Evolutionary conservation across 37 sponge, comb jelly and placozoan genomes (phyloP), one percentile per base, ranked within the genome.

Genomic region (Theonella swinhoei): DNA sequence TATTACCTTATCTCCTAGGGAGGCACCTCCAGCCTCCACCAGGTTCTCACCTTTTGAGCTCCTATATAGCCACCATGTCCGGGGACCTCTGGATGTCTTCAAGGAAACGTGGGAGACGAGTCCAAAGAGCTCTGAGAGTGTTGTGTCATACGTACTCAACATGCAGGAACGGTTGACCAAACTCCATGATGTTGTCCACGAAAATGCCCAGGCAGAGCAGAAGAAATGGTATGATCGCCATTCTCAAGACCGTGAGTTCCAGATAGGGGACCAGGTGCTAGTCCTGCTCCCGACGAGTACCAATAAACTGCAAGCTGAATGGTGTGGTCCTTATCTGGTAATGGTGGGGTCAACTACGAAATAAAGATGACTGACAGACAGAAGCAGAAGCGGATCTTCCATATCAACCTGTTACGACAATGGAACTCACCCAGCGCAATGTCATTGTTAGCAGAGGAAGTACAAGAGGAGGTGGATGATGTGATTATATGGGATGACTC

Each of bases 21-120:
- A 87, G 68, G 74, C 72, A 54, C 75, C 81, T 29, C 88, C 80
- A 35, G 74, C 64, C 3, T 39, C 75, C 1, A 81, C 82, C 0
- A 83, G 88, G 32, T 81, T 88, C 20, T 73, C 82, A 17, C 88
- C 88, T 0, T 80, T 88, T 60, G 88, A 88, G 40, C 43, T 88
- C 23, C 20, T 88, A 62, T 88, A 81, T 66, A 83, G 88, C 0
- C 68, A 47, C 1, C 17, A 8, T 2, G 88, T 88, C 11, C 75
- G 88, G 36, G 88, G 88, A 37, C 88, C 88, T 3, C 39, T 88
- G 61, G 82, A 88, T n/a, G 65, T 80, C 23, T 76, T 88, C 24
- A 64, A 68, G 62, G 90, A 89, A 42, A 34, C 79, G 0, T 89
- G 90, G 84, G 78, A 77, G 64, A 39, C 68, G 20, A 35, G 33